Conservation (phyloP, 2,888 invertebrate species). For the Lingula anatina region DNA sequence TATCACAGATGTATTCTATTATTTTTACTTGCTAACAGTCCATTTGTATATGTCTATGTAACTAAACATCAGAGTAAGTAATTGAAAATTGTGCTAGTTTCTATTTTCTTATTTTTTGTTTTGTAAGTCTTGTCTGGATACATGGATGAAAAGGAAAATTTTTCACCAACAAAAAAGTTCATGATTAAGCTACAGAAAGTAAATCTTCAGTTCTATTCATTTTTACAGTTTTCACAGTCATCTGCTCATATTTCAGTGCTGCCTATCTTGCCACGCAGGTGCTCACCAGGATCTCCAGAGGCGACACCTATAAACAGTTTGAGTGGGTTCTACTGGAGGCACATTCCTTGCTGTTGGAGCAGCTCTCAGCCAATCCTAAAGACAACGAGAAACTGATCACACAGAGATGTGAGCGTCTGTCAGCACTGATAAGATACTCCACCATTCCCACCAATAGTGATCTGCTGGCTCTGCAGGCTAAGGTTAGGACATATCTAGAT, state of each 20-base stretch:
- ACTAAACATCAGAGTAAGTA: too few species aligned
- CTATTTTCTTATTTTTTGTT: too few species aligned
- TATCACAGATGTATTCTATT: background rate
- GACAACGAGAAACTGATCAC: constrained; percentile 32
- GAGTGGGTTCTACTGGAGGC: constrained; percentile 49
- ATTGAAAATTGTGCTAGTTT: too few species aligned
- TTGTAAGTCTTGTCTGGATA: too few species aligned
- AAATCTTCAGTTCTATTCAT: too few species aligned
- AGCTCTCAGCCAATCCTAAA: constrained; percentile 20
- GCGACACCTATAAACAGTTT: constrained; percentile 44
- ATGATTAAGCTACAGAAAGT: too few species aligned
- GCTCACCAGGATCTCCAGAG: constrained; percentile 34
- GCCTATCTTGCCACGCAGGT: constrained; percentile 37
- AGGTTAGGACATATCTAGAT: constrained; percentile 16
- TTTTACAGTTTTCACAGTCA: too few species aligned
- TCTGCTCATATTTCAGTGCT: constrained; percentile 31
- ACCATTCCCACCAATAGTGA: constrained; percentile 40
- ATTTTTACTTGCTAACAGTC: too few species aligned
- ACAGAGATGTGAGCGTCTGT: constrained; percentile 37
- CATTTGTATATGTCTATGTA: too few species aligned
- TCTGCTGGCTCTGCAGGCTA: constrained; percentile 38
- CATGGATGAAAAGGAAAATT: too few species aligned
- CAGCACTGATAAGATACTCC: constrained; percentile 38
- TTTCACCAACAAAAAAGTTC: too few species aligned
- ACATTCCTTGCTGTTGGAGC: constrained; percentile 37